Evolutionary conservation across 2,797 vertebrate species (phyloP), one percentile per base, ranked within the genome.

Genomic region (Calcarius lapponicus): DNA sequence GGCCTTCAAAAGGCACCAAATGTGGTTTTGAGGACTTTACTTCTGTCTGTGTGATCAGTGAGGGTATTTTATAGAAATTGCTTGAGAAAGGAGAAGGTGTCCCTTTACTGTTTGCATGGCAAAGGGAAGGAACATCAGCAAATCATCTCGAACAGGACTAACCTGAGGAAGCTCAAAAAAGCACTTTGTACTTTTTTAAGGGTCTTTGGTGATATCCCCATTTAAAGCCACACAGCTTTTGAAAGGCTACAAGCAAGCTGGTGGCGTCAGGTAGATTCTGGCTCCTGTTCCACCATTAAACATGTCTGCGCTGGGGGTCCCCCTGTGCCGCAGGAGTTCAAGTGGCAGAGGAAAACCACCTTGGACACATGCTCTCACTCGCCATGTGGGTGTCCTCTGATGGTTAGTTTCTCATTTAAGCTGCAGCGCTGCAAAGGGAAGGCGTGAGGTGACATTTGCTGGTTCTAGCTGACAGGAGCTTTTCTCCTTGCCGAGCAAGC

Each of bases 241-340:
- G 10, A 11, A 34, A 60, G 22, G n/a, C 43, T 73, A 4, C 34
- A 51, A 5, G 11, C 36, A 22, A 50, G 7, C 43, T 86, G 45
- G 6, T 73, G 15, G 6, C 42, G 7, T 34, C 16, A 8, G 32
- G 13, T 66, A 7, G 18, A 48, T 28, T 69, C 48, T 73, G 64
- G 7, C 38, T 80, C 3, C 29, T 74, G 88, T 53, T 36, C 54
- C 22, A 26, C 17, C 11, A 4, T 14, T 36, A 32, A 67, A 47
- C 1, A 0, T 47, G 12, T 80, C 58, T 50, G 18, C 26, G 3
- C 20, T 7, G 2, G 19, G 11, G 15, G 14, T 18, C 34, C 7
- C 7, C 31, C 9, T 19, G 7, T 6, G 11, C 43, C 45, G 4
- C 2, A 1, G 18, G 38, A 13, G 5, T 26, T 60, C 10, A 48